These are phyloP conservation scores for Oryzias javanicus DNA, from an alignment of 2,113 vertebrate species.

Conservation along the genomic window DNA sequence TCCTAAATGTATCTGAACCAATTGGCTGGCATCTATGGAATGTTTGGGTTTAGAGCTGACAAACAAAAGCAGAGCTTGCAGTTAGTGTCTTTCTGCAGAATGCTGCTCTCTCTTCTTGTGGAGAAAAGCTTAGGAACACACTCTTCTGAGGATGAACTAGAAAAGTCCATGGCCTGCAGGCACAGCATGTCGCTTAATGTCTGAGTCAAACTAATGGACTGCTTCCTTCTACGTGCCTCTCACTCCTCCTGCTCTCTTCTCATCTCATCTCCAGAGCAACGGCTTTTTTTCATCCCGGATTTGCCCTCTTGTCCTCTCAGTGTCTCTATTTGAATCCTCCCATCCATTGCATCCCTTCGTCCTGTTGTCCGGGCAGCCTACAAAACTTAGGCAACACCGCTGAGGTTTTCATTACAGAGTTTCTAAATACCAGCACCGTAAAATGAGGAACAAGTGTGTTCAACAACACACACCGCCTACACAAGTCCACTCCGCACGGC, in stretches of 20 bases:
- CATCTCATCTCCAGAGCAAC: slow-evolving; percentile 15
- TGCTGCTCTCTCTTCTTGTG: background rate
- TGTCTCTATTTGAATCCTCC: slow-evolving; percentile 14
- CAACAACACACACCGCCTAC: background rate
- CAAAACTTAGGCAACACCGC: slow-evolving; percentile 1
- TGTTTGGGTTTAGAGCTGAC: slow-evolving; percentile 4
- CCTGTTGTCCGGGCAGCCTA: slow-evolving; percentile 13
- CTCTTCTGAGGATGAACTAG: slow-evolving; percentile 30
- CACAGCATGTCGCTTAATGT: slow-evolving; percentile 42
- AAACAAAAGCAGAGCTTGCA: background rate
- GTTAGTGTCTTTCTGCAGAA: background rate
- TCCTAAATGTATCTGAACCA: background rate
- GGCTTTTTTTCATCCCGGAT: slow-evolving; percentile 15
- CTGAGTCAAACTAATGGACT: slow-evolving; percentile 64
- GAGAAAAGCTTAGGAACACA: slow-evolving; percentile 17
- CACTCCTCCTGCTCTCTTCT: slow-evolving; percentile 43
- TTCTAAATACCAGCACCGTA: slow-evolving; percentile 19
- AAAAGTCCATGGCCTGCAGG: slow-evolving; percentile 48
- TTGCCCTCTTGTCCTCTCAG: background rate
- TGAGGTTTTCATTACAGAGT: no score
- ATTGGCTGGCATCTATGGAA: background rate
- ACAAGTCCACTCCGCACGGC: slow-evolving; percentile 1
- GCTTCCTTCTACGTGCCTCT: slow-evolving; percentile 42
- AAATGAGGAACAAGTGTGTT: background rate
- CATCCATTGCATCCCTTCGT: slow-evolving; percentile 3